A percentile compares a stretch with the other conserved stretches of the same genome.
Conservation (phyloP, 2,113 vertebrate species). For the Ursus arctos region DNA sequence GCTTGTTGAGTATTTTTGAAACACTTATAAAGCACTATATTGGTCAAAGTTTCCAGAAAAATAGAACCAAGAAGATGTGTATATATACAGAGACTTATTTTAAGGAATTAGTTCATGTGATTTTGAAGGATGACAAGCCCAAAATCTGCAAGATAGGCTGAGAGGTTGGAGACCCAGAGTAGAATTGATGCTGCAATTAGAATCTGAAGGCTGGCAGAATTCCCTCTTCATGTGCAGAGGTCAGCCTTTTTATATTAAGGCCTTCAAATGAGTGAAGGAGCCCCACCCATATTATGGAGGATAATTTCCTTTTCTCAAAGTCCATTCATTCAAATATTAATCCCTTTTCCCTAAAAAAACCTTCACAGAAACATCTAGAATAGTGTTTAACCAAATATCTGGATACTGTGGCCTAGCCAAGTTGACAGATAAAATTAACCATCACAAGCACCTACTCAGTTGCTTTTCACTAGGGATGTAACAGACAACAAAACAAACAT, state of each 20-base stretch:
- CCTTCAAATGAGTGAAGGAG: neutral
- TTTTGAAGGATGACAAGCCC: neutral
- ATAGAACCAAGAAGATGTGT: neutral
- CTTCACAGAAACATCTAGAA: neutral
- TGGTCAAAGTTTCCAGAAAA: neutral
- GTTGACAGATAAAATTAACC: neutral
- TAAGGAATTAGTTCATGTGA: neutral
- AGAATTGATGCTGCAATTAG: neutral
- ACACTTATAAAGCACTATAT: neutral
- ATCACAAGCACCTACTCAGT: neutral
- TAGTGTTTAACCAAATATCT: neutral
- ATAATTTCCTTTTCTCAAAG: neutral
- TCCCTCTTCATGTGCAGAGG: neutral
- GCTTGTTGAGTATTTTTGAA: conserved; percentile 1
- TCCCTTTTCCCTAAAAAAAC: neutral
- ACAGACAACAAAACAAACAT: conserved; percentile 20
- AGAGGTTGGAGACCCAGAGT: neutral
- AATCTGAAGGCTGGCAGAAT: neutral
- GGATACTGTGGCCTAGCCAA: neutral
- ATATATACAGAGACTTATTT: neutral
- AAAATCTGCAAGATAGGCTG: neutral
- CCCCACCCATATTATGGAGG: neutral
- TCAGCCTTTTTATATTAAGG: neutral
- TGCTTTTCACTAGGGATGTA: conserved; percentile 5
- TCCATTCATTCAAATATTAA: neutral